phyloP scores from a whole-genome alignment of 2,797 vertebrate genomes.

The Simalia tracyae region DNA sequence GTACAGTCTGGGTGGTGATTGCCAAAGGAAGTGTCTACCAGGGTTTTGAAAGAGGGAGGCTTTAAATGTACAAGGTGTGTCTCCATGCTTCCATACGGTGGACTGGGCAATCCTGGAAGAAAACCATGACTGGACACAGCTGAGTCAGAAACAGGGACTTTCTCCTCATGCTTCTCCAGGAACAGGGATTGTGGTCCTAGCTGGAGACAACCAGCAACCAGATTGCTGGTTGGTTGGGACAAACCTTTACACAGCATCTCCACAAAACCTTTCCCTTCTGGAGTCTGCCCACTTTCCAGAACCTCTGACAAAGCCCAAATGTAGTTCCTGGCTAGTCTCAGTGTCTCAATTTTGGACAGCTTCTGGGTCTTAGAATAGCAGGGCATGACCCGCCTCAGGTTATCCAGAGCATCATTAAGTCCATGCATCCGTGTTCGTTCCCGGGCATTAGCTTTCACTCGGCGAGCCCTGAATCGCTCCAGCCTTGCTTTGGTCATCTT shows the following conservation, averaged over 20 bases:
- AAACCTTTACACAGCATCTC: conserved; percentile 97
- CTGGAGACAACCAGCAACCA: conserved; percentile 94
- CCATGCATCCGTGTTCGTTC: conserved; percentile 95
- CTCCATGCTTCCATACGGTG: conserved; percentile 92
- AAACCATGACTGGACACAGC: conserved; percentile 76
- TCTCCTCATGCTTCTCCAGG: conserved; percentile 86
- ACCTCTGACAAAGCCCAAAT: conserved; percentile 98
- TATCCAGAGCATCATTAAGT: conserved; percentile 93
- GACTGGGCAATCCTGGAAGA: conserved; percentile 91
- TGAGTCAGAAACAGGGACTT: conserved; percentile 72
- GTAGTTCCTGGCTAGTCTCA: conserved; percentile 93
- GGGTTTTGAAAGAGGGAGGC: conserved; percentile 78
- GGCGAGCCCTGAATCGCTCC: conserved; percentile 87
- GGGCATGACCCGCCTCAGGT: conserved; percentile 92
- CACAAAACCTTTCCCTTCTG: conserved; percentile 88
- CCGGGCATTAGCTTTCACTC: conserved; percentile 93
- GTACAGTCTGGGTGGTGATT: conserved; percentile 83
- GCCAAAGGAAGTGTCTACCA: conserved; percentile 78
- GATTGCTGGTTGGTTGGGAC: conserved; percentile 95
- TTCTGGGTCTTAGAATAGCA: conserved; percentile 98
- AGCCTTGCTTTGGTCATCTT: conserved; percentile 96
- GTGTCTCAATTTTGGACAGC: conserved; percentile 95
- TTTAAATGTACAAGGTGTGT: conserved; percentile 90
- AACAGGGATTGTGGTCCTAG: conserved; percentile 81
- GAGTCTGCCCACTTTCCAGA: conserved; percentile 86